Evolutionary conservation across 1,140 invertebrate species (phyloP), one percentile per base, ranked within the genome.

Genomic region (Ceratoteleas bidentatus): DNA sequence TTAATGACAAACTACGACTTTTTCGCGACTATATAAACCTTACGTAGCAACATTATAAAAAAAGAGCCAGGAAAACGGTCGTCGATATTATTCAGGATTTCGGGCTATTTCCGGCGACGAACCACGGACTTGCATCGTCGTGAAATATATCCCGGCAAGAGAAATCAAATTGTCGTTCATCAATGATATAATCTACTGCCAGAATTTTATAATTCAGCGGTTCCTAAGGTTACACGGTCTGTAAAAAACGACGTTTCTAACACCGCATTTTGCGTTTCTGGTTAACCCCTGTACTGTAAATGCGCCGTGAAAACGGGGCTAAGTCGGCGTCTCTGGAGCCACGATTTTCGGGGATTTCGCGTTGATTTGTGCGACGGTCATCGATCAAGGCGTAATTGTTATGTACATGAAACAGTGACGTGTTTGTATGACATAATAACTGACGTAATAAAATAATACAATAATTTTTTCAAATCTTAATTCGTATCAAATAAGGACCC

Each of bases 381-480:
- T 69, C 64, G 50, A 36, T 64, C 34, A 73, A 62, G 36, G 45
- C 47, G 69, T 74, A 78, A 65, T 65, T 68, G 50, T 53, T 69
- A 83, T 83, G 68, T 78, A 78, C 58, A 61, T 47, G 81, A 74
- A 24, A 60, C 69, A 70, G 34, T 74, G 72, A 81, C 14, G 43
- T 70, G 53, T 81, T 78, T 83, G 74, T 83, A 83, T 78, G 50
- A 78, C 78, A 65, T 75, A 83, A 74, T 60, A 78, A 70, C 40
- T 58, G 57, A 52, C 47, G 74, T 64, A 77, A 83, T 78, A 75
- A 70, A 83, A 75, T 75, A 78, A 66, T 78, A 78, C 57, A 78
- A 76, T 78, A 76, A 76, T 83, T 83, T 83, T 78, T 74, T 77
- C 69, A 64, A 83, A 68, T 75, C 36, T 72, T 65, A 33, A 73